A percentile compares a stretch with the other conserved stretches of the same genome.
Conservation (phyloP, 2,797 vertebrate species). For the Alauda arvensis region DNA sequence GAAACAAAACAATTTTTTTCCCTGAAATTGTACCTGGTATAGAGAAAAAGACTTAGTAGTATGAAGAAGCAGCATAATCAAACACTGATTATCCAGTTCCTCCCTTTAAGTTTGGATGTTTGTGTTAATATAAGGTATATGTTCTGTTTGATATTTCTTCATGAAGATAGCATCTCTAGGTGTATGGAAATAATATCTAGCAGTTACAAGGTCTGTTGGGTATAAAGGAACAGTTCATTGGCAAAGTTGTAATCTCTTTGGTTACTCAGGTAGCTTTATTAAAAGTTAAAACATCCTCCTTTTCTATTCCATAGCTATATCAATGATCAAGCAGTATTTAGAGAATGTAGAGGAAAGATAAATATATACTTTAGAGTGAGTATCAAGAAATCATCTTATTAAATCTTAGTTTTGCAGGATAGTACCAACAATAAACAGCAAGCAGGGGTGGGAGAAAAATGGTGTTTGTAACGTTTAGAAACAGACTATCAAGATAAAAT, state of each 20-base stretch:
- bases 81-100: neutral
- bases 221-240: neutral
- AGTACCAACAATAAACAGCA: neutral
- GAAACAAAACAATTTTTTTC: accelerated
- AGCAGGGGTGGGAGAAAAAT: accelerated
- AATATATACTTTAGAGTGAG: neutral
- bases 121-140: neutral
- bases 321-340: neutral
- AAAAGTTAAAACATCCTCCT: neutral
- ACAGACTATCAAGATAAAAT: neutral
- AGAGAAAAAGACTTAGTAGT: neutral
- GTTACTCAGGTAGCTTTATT: neutral
- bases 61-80: neutral
- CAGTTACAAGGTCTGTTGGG: neutral
- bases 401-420: neutral
- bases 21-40: neutral
- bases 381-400: neutral
- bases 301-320: neutral
- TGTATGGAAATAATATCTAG: neutral
- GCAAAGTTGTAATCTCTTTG: neutral
- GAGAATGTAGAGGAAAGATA: neutral
- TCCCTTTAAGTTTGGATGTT: neutral
- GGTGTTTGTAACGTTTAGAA: neutral
- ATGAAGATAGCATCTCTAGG: neutral
- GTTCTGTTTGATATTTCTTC: neutral